Conservation (phyloP, 2,797 vertebrate species). For the Uromys caudimaculatus region DNA sequence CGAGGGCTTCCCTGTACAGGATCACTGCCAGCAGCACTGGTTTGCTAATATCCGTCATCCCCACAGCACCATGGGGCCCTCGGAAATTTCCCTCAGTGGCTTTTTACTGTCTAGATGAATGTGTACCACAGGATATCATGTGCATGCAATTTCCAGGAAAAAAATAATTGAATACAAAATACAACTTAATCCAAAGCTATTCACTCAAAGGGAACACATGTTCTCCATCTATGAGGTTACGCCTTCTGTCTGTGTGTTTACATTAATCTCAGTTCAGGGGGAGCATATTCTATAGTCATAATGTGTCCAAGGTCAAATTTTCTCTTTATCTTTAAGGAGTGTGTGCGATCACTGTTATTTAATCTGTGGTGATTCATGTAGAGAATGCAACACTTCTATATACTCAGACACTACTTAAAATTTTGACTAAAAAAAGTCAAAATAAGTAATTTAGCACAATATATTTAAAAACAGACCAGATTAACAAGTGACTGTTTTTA, state of each 20-base stretch:
- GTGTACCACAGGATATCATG: neutral
- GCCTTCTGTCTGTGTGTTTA: neutral
- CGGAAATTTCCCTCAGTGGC: neutral
- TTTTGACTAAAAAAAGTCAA: neutral
- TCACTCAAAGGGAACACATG: neutral
- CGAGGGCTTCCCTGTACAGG: neutral
- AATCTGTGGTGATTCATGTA: neutral
- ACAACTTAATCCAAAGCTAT: neutral
- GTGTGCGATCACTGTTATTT: neutral
- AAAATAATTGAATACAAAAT: slow-evolving; percentile 6
- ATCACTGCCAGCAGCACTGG: neutral
- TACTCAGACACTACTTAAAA: neutral
- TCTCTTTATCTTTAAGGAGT: neutral
- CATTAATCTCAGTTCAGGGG: neutral
- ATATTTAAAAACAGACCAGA: slow-evolving; percentile 35
- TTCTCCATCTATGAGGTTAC: neutral
- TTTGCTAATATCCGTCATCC: neutral
- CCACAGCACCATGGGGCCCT: neutral
- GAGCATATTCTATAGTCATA: neutral
- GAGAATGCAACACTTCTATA: neutral
- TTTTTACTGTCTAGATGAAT: neutral
- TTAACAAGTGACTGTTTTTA: slow-evolving; percentile 22
- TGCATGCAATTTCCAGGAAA: neutral
- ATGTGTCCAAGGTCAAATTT: slow-evolving; percentile 20
- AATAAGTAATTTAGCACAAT: neutral